Base-by-base conservation (phyloP, 2,888 invertebrate genomes). In the Ptychoptera albimana region DNA sequence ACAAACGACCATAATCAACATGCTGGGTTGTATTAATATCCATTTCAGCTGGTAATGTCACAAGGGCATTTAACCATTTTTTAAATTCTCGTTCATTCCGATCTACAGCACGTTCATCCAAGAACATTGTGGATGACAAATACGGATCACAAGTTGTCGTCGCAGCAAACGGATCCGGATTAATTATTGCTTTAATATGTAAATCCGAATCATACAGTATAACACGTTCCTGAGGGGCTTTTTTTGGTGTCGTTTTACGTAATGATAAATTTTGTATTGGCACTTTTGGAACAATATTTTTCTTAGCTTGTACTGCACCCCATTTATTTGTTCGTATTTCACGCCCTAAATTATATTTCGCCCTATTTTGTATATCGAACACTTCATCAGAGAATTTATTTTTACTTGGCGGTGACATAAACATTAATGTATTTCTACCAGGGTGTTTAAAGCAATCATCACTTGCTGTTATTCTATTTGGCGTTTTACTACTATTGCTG, bases 41-140 rank as follows among this genome's bases (percentile, higher is more conserved):
- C 1, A 83, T 67, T 50, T 83, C 82, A 0, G 74, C 71, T 0
- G 84, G 84, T 1, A 85, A 81, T 4, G 82, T 78, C 8, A 87
- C 65, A 42, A 87, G 65, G 8, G 77, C 77, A 60, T 87, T 86
- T 0, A 87, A 63, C 85, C 85, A 87, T 52, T 81, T 79, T 55
- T 76, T 81, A 47, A 85, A 81, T 54, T 80, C 75, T 1, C 58
- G 64, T 60, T 82, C 80, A 58, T 84, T 79, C 46, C 74, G 72
- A 39, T 74, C 71, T 1, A 86, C 70, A 55, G 81, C 78, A 51
- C 70, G 68, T 49, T 77, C 75, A 54, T 82, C 79, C 51, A 77
- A 73, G 55, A 76, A 79, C 56, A 81, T 72, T 1, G 76, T 73
- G 0, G 74, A 67, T 1, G 76, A 74, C 34, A 76, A 58, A 53